phyloP scores from a whole-genome alignment of 2,113 vertebrate species.

The Pterophyllum scalare region DNA sequence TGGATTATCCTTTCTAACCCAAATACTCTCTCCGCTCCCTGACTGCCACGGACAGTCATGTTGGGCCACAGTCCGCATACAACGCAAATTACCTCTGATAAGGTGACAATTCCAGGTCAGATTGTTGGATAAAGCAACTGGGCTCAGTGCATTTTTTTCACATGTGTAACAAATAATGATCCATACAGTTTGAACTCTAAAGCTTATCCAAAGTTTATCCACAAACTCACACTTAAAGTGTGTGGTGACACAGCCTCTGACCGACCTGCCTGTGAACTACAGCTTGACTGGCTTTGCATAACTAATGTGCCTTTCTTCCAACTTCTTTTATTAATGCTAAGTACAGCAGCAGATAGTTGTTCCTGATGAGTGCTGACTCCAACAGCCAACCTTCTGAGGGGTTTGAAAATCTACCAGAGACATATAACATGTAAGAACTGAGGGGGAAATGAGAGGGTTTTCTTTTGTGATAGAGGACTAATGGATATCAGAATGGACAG shows the following conservation, averaged over 20 bases:
- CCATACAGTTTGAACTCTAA: neutral
- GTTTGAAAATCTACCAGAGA: neutral
- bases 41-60: slow-evolving; percentile 40
- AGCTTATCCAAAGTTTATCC: neutral
- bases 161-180: neutral
- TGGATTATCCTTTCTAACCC: slow-evolving; percentile 81
- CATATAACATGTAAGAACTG: slow-evolving; percentile 3
- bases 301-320: neutral
- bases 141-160: neutral
- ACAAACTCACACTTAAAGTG: neutral
- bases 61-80: slow-evolving; percentile 39
- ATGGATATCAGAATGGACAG: slow-evolving; percentile 7
- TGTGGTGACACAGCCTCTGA: neutral
- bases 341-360: neutral
- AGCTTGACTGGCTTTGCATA: neutral
- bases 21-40: slow-evolving; percentile 71
- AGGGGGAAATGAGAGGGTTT: neutral
- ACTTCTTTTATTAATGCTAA: neutral
- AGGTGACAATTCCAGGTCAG: slow-evolving; percentile 40
- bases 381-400: neutral
- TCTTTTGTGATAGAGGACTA: slow-evolving; percentile 11
- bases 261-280: slow-evolving; percentile 8
- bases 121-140: neutral
- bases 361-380: slow-evolving; percentile 1
- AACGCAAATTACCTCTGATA: slow-evolving; percentile 38